These are phyloP conservation scores for Himalopsyche anomala DNA, from an alignment of 2,888 invertebrate species.

Conservation along the genomic window DNA sequence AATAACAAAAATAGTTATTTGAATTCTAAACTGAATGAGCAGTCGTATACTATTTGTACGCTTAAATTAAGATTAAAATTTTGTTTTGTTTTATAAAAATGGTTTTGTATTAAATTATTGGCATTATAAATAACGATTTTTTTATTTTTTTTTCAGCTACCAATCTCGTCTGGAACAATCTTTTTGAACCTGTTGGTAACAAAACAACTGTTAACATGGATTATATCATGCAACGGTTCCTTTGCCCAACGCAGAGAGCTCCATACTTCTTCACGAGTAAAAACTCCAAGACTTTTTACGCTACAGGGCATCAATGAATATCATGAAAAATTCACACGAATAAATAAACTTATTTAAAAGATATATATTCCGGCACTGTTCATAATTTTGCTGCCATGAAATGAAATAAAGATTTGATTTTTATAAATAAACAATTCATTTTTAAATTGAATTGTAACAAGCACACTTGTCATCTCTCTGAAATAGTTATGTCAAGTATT, in stretches of 20 bases:
- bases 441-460: too few relatives aligned
- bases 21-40: too few relatives aligned
- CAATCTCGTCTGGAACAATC: slow-evolving; percentile 79
- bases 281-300: slow-evolving; percentile 67
- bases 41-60: too few relatives aligned
- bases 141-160: slow-evolving; percentile 70
- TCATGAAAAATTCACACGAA: too few relatives aligned
- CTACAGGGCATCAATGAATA: slow-evolving; percentile 61
- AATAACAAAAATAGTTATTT: too few relatives aligned
- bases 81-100: neutral
- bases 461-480: too few relatives aligned
- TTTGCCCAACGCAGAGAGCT: slow-evolving; percentile 73
- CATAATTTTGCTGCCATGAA: too few relatives aligned
- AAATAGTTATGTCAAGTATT: too few relatives aligned
- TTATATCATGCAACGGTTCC: slow-evolving; percentile 69
- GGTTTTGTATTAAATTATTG: neutral
- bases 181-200: slow-evolving; percentile 75
- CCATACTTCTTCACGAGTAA: slow-evolving; percentile 73
- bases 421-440: too few relatives aligned
- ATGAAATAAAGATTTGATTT: too few relatives aligned
- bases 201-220: slow-evolving; percentile 72
- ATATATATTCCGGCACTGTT: too few relatives aligned
- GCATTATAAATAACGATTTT: too few relatives aligned
- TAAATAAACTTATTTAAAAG: neutral
- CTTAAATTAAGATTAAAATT: neutral